Evolutionary conservation across 2,113 vertebrate genomes (phyloP), one percentile per base, ranked within the genome.

Genomic region (Dromas ardeola): DNA sequence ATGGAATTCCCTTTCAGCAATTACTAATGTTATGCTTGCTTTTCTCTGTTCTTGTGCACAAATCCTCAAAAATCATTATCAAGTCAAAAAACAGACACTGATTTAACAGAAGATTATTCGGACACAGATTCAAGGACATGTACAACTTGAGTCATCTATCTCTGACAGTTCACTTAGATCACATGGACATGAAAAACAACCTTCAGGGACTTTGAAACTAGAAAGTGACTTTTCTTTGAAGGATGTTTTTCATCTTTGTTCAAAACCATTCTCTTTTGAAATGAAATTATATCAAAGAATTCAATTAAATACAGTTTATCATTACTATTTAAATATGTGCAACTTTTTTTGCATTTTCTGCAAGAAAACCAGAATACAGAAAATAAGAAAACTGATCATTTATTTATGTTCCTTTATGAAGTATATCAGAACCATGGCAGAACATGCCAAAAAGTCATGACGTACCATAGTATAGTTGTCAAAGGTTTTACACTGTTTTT

Each of bases 381-480:
- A 73, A 53, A 49, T 11, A 40, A 53, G 26, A 36, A 30, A 14
- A 3, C 9, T n/a, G 30, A 52, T n/a, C 25, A 18, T 5, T 5
- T 13, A 29, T 47, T 32, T 36, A 22, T 23, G 11, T 32, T 89
- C 23, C 40, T 65, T 52, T 47, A 69, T 15, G 13, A 85, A 94
- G 53, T 0, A 45, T 18, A 55, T 42, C 53, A 90, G 36, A 76
- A 65, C 50, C 26, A n/a, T 13, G 36, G 29, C n/a, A n/a, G n/a
- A n/a, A n/a, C n/a, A 88, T 34, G 32, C 4, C 2, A 9, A 20
- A 29, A 91, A 87, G 27, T 36, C 52, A 53, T 8, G 10, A 59
- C 2, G 2, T 18, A 67, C 55, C 42, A 58, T 0, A 56, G 34
- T 4, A 65, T 1, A 72, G 2, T 5, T 25, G 7, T 40, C 29